A percentile compares a stretch with the other conserved stretches of the same genome.
phyloP scores from a whole-genome alignment of 2,888 invertebrate species.

The Cosmia pyralina region DNA sequence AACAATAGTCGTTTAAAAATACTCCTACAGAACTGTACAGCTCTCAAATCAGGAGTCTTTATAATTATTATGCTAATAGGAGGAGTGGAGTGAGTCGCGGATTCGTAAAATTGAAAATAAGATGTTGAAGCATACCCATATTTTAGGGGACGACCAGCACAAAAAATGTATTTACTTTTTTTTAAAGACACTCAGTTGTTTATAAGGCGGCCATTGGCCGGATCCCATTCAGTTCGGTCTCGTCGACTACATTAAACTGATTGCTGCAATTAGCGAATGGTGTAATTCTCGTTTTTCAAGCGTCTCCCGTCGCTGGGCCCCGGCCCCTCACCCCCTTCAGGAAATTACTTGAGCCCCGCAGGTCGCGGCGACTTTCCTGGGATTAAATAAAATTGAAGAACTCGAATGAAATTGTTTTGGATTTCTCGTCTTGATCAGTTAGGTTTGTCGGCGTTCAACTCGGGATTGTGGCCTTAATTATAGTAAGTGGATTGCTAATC shows the following conservation, averaged over 20 bases:
- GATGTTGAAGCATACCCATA: constrained; percentile 55
- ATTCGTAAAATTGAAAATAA: constrained; percentile 58
- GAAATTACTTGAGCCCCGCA: constrained; percentile 87
- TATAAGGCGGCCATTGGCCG: constrained; percentile 80
- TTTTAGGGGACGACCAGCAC: constrained; percentile 51
- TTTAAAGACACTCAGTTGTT: constrained; percentile 74
- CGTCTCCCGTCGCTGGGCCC: constrained; percentile 67
- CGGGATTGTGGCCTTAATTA: constrained; percentile 81
- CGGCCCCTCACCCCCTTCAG: constrained; percentile 73
- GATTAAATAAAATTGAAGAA: constrained; percentile 88
- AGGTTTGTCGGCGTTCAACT: constrained; percentile 76
- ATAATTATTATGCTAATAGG: constrained; percentile 52
- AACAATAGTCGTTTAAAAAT: constrained; percentile 58
- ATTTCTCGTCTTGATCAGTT: constrained; percentile 83
- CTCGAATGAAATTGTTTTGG: constrained; percentile 86
- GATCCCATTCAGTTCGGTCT: constrained; percentile 82
- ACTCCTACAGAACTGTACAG: constrained; percentile 49
- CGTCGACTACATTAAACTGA: constrained; percentile 89
- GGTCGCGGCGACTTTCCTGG: constrained; percentile 83
- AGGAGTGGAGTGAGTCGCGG: constrained; percentile 22
- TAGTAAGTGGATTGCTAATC: constrained; percentile 83
- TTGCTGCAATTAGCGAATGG: constrained; percentile 90
- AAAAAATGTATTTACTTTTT: constrained; percentile 65
- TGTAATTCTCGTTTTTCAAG: constrained; percentile 89
- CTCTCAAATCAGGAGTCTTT: constrained; percentile 56